Conservation (phyloP, 2,113 vertebrate species). For the Rattus rattus region DNA sequence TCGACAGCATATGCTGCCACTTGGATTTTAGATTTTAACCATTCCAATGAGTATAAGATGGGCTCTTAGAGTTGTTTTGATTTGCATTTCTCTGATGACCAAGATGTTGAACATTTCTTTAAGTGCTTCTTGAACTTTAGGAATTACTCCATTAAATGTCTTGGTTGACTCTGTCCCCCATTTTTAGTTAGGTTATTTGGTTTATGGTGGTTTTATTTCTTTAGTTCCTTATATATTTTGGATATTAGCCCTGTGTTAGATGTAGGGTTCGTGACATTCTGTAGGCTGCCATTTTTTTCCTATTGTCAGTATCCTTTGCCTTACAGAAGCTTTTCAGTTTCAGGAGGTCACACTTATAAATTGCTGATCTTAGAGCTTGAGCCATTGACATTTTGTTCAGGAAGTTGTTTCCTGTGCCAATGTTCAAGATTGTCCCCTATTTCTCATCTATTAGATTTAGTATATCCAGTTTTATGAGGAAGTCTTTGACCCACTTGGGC, state of each 20-base stretch:
- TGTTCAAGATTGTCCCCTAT: background rate
- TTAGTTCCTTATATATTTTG: background rate
- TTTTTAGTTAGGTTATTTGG: background rate
- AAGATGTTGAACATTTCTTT: background rate
- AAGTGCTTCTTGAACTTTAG: background rate
- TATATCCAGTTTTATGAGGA: background rate
- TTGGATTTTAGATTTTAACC: background rate
- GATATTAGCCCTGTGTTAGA: background rate
- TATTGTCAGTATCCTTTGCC: background rate
- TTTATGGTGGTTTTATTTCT: background rate
- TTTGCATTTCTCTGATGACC: background rate
- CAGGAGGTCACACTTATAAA: background rate
- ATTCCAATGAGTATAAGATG: background rate
- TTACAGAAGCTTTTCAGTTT: background rate
- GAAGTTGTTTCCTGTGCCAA: background rate
- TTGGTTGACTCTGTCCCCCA: background rate
- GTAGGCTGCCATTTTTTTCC: background rate
- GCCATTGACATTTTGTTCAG: background rate
- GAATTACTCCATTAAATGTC: background rate
- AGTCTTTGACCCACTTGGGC: background rate
- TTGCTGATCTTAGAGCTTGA: background rate
- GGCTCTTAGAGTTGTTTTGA: background rate
- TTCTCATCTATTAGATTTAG: background rate
- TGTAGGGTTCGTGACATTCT: background rate
- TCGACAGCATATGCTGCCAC: background rate